Percentiles rank a stretch among this genome's conserved stretches.
Evolutionary conservation across 2,797 vertebrate species (phyloP).

Genomic region (Yasuhikotakia modesta): DNA sequence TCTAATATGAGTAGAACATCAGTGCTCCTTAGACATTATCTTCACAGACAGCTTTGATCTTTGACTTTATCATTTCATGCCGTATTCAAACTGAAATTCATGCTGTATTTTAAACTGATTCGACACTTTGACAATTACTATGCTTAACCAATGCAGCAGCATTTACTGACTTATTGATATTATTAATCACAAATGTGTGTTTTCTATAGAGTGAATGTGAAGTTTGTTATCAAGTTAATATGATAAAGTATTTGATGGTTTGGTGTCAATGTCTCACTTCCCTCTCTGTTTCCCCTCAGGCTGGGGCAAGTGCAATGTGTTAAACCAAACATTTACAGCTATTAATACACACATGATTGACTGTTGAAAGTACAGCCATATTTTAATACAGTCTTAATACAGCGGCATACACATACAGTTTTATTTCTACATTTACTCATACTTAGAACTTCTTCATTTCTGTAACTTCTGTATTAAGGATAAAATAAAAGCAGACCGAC

Average conservation of each 20-base stretch:
- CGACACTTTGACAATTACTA: background rate
- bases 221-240: constrained; percentile 45
- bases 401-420: constrained; percentile 31
- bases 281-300: constrained; percentile 79
- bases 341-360: constrained; percentile 71
- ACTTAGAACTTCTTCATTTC: constrained; percentile 30
- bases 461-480: constrained; percentile 37
- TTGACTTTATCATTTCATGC: no score
- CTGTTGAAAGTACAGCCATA: constrained; percentile 2
- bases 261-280: constrained; percentile 79
- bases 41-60: background rate
- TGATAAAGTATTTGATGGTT: constrained; percentile 71
- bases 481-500: background rate
- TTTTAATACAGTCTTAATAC: constrained; percentile 32
- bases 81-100: background rate
- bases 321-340: constrained; percentile 81
- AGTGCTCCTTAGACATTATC: background rate
- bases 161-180: background rate
- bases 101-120: background rate
- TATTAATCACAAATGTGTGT: background rate
- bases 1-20: background rate
- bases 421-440: constrained; percentile 6
- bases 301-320: constrained; percentile 72
- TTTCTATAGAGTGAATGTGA: constrained; percentile 43
- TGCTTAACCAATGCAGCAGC: background rate